These are phyloP conservation scores for Eilema sororculum DNA, from an alignment of 2,888 invertebrate genomes.

Conservation along the genomic window DNA sequence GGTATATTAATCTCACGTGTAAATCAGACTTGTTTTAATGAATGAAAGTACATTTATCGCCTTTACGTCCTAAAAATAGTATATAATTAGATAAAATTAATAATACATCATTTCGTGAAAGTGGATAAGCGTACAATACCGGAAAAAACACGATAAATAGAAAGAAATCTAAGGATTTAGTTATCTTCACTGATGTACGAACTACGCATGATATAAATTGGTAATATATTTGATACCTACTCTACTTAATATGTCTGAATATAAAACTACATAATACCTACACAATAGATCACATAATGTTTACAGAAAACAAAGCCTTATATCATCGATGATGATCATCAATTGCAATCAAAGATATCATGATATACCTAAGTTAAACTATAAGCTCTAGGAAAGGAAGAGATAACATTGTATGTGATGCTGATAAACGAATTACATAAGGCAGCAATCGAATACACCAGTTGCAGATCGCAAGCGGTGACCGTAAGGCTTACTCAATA, in stretches of 20 bases:
- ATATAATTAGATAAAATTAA: not conserved
- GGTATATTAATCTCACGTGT: too few species aligned
- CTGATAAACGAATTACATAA: slow-evolving; percentile 2
- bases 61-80: not conserved
- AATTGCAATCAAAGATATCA: not conserved
- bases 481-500: not conserved
- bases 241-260: not conserved
- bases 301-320: not conserved
- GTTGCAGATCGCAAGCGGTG: not conserved
- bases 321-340: not conserved
- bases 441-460: not conserved
- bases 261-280: not conserved
- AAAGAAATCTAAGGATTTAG: not conserved
- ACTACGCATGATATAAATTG: slow-evolving; percentile 3
- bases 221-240: not conserved
- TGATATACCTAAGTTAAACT: not conserved
- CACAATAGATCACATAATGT: not conserved
- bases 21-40: not conserved
- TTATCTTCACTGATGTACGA: not conserved
- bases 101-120: not conserved
- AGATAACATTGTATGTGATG: not conserved
- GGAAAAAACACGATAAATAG: not conserved
- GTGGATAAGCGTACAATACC: not conserved
- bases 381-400: not conserved
- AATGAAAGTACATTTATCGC: too few species aligned